Base-by-base conservation (phyloP, 2,113 vertebrate genomes). In the Pteropus alecto region DNA sequence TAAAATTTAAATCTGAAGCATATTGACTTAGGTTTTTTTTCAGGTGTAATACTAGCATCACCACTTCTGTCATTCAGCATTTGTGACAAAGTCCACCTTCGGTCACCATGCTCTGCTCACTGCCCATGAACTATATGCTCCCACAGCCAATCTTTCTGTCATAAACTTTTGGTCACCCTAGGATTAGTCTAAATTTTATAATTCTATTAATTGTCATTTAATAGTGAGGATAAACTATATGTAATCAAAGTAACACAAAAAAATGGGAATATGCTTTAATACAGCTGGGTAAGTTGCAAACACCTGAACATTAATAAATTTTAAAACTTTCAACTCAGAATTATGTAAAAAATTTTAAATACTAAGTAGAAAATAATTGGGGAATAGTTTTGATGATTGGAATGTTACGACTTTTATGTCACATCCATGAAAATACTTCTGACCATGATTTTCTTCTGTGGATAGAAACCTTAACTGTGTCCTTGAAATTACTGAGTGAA, bases 11-110 rank as follows among this genome's bases (percentile, higher is more conserved):
- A 87, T 18, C 19, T 46, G 22, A 54, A 5, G 16, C 18, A 26
- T 14, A 16, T 0, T 77, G 7, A 48, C 30, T 78, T 61, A 1
- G 1, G 22, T 43, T 73, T 89, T 73, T 89, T 15, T n/a, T 22
- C 38, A n/a, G 3, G 1, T 48, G 6, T n/a, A 22, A 60, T 21
- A 9, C 1, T 67, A 4, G 0, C 5, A 4, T 71, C 3, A 12
- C 19, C 4, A 1, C 11, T 12, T 46, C 4, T n/a, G 1, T 71
- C 11, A 7, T 38, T 0, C 1, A 73, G 2, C 5, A 5, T 41
- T 28, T n/a, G n/a, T 33, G 16, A 24, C 24, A 35, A 61, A 19
- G 22, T 10, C 38, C 5, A 51, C 26, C 10, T 54, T 33, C 3
- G 7, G 4, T 51, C 26, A 76, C 11, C 48, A 0, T 6, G 2